Conservation (phyloP, 2,888 invertebrate species). For the Mimas tiliae region DNA sequence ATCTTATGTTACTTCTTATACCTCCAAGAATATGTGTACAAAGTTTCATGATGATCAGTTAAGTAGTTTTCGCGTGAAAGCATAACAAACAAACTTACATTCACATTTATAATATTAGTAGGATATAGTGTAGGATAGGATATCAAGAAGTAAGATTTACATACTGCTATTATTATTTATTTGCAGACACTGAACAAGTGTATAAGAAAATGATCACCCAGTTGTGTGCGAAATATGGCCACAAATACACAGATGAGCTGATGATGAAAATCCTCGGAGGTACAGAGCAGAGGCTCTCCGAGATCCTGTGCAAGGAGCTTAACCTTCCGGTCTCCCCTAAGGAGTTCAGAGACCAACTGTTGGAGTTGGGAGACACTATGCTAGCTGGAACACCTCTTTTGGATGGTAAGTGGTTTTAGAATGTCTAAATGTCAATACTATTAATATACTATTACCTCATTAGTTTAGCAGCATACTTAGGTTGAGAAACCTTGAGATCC, state of each 20-base stretch:
- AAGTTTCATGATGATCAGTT: too few species aligned
- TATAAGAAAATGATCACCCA: constrained; percentile 90
- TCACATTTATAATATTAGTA: too few species aligned
- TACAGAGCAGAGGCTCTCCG: constrained; percentile 88
- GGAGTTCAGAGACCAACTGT: constrained; percentile 87
- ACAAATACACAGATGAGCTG: constrained; percentile 91
- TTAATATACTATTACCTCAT: too few species aligned
- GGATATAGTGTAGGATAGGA: too few species aligned
- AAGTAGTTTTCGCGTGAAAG: too few species aligned
- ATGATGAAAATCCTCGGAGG: constrained; percentile 91
- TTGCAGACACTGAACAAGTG: constrained; percentile 91
- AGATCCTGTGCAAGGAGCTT: constrained; percentile 88
- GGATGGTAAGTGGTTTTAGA: constrained; percentile 84
- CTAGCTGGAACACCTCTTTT: constrained; percentile 86
- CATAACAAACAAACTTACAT: too few species aligned
- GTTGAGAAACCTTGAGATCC: too few species aligned
- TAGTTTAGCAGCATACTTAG: too few species aligned
- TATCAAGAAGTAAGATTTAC: too few species aligned
- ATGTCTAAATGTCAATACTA: too few species aligned
- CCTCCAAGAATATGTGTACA: too few species aligned
- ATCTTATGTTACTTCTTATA: too few species aligned
- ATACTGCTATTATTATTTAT: constrained; percentile 8
- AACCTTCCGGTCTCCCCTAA: constrained; percentile 87
- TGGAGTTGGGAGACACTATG: constrained; percentile 84
- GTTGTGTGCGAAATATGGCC: constrained; percentile 89